Percentiles rank a stretch among this genome's conserved stretches.
phyloP scores from a whole-genome alignment of 2,797 vertebrate genomes.

The Sphaeramia orbicularis region DNA sequence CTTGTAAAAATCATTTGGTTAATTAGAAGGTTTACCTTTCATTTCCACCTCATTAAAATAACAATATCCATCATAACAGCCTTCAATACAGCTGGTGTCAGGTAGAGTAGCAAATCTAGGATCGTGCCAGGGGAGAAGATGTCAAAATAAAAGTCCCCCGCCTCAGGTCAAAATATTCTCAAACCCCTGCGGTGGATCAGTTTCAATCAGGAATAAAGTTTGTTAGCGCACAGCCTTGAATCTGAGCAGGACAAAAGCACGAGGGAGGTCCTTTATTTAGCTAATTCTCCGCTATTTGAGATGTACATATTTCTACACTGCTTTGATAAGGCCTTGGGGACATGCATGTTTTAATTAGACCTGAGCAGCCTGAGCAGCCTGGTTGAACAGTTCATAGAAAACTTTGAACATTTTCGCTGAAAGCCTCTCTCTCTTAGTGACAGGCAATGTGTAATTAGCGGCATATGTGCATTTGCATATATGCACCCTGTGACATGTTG shows the following conservation, averaged over 20 bases:
- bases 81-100: constrained; percentile 70
- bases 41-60: constrained; percentile 76
- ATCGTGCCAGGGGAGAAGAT: constrained; percentile 75
- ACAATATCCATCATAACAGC: constrained; percentile 64
- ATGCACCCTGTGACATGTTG: constrained; percentile 82
- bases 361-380: constrained; percentile 74
- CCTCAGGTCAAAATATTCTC: constrained; percentile 80
- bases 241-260: constrained; percentile 75
- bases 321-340: constrained; percentile 83
- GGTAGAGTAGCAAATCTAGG: constrained; percentile 65
- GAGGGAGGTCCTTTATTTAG: constrained; percentile 79
- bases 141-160: constrained; percentile 81
- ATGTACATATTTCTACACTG: constrained; percentile 80
- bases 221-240: constrained; percentile 57
- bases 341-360: constrained; percentile 80
- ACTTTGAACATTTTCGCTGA: constrained; percentile 79
- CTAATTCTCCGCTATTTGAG: constrained; percentile 80
- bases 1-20: constrained; percentile 69
- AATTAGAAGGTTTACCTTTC: constrained; percentile 78
- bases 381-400: constrained; percentile 79
- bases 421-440: constrained; percentile 77
- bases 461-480: constrained; percentile 85
- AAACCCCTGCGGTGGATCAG: constrained; percentile 74
- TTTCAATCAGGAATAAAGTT: constrained; percentile 80
- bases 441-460: constrained; percentile 83